Evolutionary conservation across 2,888 invertebrate species (phyloP).

Genomic region (Oscheius myriophilus): DNA sequence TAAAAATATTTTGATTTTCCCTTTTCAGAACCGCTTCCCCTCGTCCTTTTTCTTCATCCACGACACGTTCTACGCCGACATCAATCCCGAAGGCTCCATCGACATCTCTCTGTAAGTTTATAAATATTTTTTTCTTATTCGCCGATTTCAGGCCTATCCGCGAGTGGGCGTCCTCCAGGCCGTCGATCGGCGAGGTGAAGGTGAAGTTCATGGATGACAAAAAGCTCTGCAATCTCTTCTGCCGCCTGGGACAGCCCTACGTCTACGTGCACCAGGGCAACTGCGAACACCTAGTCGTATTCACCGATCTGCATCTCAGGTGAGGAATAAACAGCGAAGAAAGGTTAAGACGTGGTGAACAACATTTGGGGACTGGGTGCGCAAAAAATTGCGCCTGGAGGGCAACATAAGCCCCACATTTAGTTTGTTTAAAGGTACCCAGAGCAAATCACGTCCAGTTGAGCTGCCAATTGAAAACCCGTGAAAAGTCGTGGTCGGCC

Average conservation of each 20-base stretch:
- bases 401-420: too few species aligned
- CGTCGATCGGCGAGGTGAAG: not conserved
- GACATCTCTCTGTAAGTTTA: slow-evolving; percentile 2
- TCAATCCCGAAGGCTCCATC: not conserved
- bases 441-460: too few species aligned
- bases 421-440: too few species aligned
- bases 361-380: too few species aligned
- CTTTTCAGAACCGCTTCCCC: slow-evolving; percentile 77
- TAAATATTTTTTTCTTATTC: not conserved
- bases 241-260: slow-evolving; percentile 80
- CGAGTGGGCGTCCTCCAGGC: not conserved
- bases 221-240: slow-evolving; percentile 74
- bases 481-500: too few species aligned
- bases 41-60: slow-evolving; percentile 84
- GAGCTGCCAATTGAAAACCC: too few species aligned
- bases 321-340: not conserved
- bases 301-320: slow-evolving; percentile 79
- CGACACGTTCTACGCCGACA: slow-evolving; percentile 83
- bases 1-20: not conserved
- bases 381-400: too few species aligned
- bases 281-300: slow-evolving; percentile 88
- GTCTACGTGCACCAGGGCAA: slow-evolving; percentile 89
- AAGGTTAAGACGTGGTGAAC: too few species aligned
- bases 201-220: not conserved
- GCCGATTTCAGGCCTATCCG: not conserved